These are phyloP conservation scores for Murina feae DNA, from an alignment of 2,113 vertebrate genomes.

Conservation along the genomic window DNA sequence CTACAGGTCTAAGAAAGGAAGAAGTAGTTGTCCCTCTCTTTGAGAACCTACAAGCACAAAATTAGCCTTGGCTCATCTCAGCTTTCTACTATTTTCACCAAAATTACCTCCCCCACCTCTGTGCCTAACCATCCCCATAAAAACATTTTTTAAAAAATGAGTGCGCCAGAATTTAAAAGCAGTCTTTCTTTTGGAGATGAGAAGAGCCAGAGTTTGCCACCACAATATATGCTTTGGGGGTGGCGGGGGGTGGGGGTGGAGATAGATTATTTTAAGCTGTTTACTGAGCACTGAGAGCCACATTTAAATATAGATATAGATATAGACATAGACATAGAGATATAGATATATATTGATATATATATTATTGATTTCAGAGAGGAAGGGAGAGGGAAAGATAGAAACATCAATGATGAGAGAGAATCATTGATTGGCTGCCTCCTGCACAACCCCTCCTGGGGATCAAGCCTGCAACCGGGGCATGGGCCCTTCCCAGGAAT, in stretches of 20 bases:
- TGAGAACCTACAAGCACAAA: not conserved
- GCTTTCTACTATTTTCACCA: not conserved
- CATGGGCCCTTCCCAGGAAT: too few species aligned
- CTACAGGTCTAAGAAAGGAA: not conserved
- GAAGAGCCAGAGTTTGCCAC: not conserved
- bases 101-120: not conserved
- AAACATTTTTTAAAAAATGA: not conserved
- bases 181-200: not conserved
- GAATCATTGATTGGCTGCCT: not conserved
- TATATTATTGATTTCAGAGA: too few species aligned
- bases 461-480: too few species aligned
- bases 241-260: not conserved
- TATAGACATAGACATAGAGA: too few species aligned
- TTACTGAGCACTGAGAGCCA: not conserved
- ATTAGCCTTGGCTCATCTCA: not conserved
- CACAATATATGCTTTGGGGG: not conserved
- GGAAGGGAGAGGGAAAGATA: too few species aligned
- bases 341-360: too few species aligned
- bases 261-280: not conserved
- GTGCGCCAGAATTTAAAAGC: not conserved
- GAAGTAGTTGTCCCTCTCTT: not conserved
- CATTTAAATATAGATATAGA: too few species aligned
- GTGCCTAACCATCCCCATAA: not conserved
- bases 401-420: not conserved
- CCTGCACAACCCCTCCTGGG: not conserved